Conservation (phyloP, 53 echinoderm and acorn worm genomes). For the Pentamera pediparva region DNA sequence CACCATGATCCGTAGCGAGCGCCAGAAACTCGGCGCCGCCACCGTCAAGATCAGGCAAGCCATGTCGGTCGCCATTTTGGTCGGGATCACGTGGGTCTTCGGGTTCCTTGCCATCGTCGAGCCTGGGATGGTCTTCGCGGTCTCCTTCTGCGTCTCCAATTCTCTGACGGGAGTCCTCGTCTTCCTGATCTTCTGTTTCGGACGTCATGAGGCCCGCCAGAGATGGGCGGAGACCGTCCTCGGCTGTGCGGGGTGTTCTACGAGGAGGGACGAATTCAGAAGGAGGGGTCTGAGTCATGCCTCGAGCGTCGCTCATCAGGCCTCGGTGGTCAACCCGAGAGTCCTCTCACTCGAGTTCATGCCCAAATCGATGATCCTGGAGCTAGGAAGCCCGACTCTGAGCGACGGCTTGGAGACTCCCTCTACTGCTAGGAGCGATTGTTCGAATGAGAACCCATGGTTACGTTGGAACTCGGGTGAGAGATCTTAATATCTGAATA, state of each 20-base stretch:
- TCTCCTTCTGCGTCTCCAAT: constrained; percentile 63
- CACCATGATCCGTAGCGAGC: constrained; percentile 10
- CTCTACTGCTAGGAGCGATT: background rate
- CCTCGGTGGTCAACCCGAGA: background rate
- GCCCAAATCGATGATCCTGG: constrained; percentile 1
- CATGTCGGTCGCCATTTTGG: constrained; percentile 49
- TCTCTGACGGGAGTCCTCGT: constrained; percentile 56
- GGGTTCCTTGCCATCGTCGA: constrained; percentile 58
- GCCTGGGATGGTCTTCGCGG: constrained; percentile 34
- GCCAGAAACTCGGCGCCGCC: background rate
- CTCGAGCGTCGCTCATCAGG: background rate
- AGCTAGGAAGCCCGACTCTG: background rate
- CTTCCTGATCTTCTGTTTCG: constrained; percentile 62
- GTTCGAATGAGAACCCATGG: background rate
- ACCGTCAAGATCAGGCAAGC: constrained; percentile 33
- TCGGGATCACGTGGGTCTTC: constrained; percentile 65
- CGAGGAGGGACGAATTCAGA: background rate
- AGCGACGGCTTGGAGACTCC: constrained; percentile 7
- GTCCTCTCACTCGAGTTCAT: constrained; percentile 14
- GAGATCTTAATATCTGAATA: no score
- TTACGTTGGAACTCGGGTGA: no score
- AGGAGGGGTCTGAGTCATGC: background rate
- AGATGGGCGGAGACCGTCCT: background rate
- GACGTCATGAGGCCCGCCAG: constrained; percentile 28
- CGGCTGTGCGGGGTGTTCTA: background rate